Percentiles rank a stretch among this genome's conserved stretches.
phyloP scores from a whole-genome alignment of 2,888 invertebrate genomes.

The Brachypterus glaber region DNA sequence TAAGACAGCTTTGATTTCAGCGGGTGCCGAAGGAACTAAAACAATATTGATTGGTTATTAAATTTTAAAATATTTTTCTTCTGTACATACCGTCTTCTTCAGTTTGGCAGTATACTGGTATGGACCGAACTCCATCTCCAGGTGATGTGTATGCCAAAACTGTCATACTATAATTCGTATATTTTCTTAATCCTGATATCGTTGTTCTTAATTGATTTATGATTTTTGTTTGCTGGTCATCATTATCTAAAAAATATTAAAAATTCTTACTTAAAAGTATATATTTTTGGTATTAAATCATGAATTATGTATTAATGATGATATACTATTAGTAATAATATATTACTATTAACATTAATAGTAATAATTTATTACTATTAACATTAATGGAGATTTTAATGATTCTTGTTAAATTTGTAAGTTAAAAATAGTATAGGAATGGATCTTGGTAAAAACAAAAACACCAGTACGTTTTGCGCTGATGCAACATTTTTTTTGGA shows the following conservation, averaged over 20 bases:
- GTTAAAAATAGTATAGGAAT: no score
- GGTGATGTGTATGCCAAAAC: constrained; percentile 81
- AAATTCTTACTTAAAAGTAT: no score
- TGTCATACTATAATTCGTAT: constrained; percentile 86
- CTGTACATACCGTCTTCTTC: constrained; percentile 89
- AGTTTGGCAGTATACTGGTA: constrained; percentile 76
- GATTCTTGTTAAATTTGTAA: no score
- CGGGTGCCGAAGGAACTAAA: constrained; percentile 79
- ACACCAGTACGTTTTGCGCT: no score
- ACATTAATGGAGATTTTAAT: no score
- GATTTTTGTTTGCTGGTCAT: constrained; percentile 68
- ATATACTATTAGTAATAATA: no score
- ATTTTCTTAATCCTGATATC: constrained; percentile 68
- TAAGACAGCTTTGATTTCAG: constrained; percentile 82
- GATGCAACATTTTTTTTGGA: no score
- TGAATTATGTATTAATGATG: no score
- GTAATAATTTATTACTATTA: no score
- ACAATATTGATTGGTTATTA: constrained; percentile 13
- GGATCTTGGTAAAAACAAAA: no score
- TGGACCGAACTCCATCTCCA: constrained; percentile 80
- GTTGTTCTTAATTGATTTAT: constrained; percentile 60
- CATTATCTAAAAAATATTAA: constrained; percentile 55
- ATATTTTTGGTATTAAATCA: no score
- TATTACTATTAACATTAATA: no score
- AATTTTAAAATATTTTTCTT: constrained; percentile 15